A percentile compares a stretch with the other conserved stretches of the same genome.
Evolutionary conservation across 23 tunicate genomes (phyloP).

Genomic region (Ascidia mentula): DNA sequence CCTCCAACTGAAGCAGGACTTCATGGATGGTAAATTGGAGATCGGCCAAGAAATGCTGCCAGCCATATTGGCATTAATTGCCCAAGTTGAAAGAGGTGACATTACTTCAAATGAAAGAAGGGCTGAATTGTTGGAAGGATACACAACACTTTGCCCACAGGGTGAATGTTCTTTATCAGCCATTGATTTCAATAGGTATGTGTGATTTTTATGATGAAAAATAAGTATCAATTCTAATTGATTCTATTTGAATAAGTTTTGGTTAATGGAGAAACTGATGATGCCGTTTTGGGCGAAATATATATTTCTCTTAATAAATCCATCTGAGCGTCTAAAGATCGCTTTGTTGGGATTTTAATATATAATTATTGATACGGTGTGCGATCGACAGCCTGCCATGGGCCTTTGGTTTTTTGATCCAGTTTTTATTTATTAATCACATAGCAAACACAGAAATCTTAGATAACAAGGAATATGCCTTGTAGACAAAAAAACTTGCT

Average conservation of each 20-base stretch:
- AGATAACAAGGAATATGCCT: too few relatives aligned
- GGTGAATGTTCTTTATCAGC: conserved; percentile 15
- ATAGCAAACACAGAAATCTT: too few relatives aligned
- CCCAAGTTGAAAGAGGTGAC: conserved; percentile 60
- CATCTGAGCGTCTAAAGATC: too few relatives aligned
- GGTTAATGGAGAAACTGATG: too few relatives aligned
- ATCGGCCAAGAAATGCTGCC: conserved; percentile 32
- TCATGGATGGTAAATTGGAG: conserved; percentile 39
- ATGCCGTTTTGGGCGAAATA: too few relatives aligned
- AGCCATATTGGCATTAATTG: conserved; percentile 28
- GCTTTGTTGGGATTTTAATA: too few relatives aligned
- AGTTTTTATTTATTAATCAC: too few relatives aligned
- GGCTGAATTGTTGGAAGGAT: conserved; percentile 21
- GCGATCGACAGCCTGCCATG: too few relatives aligned
- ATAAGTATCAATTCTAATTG: neutral
- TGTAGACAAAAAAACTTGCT: too few relatives aligned
- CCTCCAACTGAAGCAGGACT: conserved; percentile 62
- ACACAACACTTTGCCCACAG: conserved; percentile 14
- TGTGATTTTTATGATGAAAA: neutral
- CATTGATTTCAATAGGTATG: conserved; percentile 23
- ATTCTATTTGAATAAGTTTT: neutral
- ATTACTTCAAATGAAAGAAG: neutral
- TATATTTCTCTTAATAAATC: too few relatives aligned
- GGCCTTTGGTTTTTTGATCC: too few relatives aligned
- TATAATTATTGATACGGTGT: too few relatives aligned